Evolutionary conservation across 2,113 vertebrate genomes (phyloP), one percentile per base, ranked within the genome.

Genomic region (Pterophyllum scalare): DNA sequence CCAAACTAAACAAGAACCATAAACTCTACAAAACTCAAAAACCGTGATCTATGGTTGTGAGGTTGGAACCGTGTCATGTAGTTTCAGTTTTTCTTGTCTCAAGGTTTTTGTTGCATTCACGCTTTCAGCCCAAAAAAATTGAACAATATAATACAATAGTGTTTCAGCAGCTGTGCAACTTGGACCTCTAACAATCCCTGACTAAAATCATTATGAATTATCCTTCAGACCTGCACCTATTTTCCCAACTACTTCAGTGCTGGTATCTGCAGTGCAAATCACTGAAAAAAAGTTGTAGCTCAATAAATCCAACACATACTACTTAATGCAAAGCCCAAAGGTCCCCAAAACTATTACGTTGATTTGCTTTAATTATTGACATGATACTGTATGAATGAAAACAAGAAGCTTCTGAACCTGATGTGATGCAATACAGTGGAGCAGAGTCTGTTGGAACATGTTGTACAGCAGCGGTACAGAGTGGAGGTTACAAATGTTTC

Each of bases 361-460:
- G 20, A 19, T 26, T 17, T 24, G 6, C 9, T 40, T 75, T 26
- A 82, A 31, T 75, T 31, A 57, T 75, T 62, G 26, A 75, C 17
- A 38, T 81, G 33, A 38, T 26, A 40, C 54, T 33, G 35, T 38
- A 38, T 38, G 43, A 54, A 77, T 70, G 20, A 70, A 59, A 59
- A 77, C 7, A 26, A 33, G 46, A 35, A 28, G 15, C 35, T n/a
- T 28, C 5, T 78, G 62, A 60, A 78, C 15, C 40, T 70, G 31
- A 28, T 78, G 40, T 52, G 54, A 76, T 54, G 74, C 60, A 67
- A 77, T 38, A 57, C 38, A n/a, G n/a, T 67, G 1, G 52, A 67
- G 52, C 28, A n/a, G 14, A 67, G 70, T 35, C 46, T 62, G 43
- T 38, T 62, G 67, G 58, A 82, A 56, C 80, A 82, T 60, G 65